phyloP scores from a whole-genome alignment of 2,888 invertebrate genomes.

The Caenorhabditis virilis region DNA sequence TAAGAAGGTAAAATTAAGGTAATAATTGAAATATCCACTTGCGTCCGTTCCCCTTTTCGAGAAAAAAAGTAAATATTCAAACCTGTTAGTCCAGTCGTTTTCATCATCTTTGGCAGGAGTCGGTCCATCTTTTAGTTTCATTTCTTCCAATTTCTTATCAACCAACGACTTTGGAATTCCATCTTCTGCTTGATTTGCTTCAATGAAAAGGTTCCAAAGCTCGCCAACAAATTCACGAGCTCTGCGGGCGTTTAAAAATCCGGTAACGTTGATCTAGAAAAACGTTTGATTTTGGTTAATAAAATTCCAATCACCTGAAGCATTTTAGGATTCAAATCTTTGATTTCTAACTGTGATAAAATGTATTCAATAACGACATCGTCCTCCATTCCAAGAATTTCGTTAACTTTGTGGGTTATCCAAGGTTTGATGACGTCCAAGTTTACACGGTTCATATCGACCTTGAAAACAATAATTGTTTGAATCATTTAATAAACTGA shows the following conservation, averaged over 20 bases:
- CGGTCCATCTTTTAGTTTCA: conserved; percentile 69
- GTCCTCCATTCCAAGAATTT: conserved; percentile 94
- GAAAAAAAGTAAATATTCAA: too few species aligned
- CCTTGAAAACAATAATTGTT: conserved; percentile 73
- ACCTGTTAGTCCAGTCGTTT: conserved; percentile 48
- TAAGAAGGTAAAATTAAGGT: too few species aligned
- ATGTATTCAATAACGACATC: conserved; percentile 98
- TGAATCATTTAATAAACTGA: not conserved
- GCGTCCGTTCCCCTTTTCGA: too few species aligned
- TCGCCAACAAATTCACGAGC: conserved; percentile 96
- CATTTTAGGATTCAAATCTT: conserved; percentile 72
- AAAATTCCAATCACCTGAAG: conserved; percentile 50
- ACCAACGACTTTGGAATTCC: conserved; percentile 94
- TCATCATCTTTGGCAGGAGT: conserved; percentile 14
- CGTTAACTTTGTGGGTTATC: conserved; percentile 95
- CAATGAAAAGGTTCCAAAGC: conserved; percentile 90
- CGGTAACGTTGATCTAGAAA: conserved; percentile 93
- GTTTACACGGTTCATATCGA: conserved; percentile 97
- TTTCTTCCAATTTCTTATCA: conserved; percentile 94
- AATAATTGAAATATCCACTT: too few species aligned
- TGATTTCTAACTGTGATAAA: conserved; percentile 91
- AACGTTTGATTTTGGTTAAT: not conserved
- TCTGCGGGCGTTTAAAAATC: conserved; percentile 96
- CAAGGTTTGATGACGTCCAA: conserved; percentile 96
- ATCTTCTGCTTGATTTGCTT: conserved; percentile 83